phyloP scores from a whole-genome alignment of 1,140 invertebrate species.

The Parasteatoda tepidariorum region DNA sequence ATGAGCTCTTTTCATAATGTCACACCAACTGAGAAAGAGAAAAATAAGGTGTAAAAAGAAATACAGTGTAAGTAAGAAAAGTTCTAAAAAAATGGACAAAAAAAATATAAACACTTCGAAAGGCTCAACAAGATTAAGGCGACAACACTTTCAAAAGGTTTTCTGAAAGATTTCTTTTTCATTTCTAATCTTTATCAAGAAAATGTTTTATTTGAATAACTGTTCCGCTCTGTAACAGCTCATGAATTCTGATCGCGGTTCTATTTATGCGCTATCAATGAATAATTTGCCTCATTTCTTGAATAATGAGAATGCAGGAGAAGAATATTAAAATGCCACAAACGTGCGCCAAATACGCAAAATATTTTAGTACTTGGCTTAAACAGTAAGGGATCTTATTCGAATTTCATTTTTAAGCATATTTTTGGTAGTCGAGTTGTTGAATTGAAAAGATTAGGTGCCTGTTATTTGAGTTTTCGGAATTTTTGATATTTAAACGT shows the following conservation, averaged over 20 bases:
- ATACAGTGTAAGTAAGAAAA: background rate
- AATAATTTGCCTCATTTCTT: conserved; percentile 14
- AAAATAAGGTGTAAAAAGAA: conserved; percentile 21
- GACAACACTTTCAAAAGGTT: conserved; percentile 30
- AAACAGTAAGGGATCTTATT: too few species aligned
- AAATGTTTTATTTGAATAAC: conserved; percentile 38
- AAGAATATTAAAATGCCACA: conserved; percentile 22
- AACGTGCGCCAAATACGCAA: background rate
- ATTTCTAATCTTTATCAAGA: background rate
- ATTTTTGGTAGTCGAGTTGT: background rate
- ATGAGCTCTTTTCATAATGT: background rate
- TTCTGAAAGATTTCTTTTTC: background rate
- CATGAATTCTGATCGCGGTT: conserved; percentile 24
- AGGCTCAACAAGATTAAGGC: conserved; percentile 25
- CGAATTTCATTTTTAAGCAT: too few species aligned
- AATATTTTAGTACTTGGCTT: background rate
- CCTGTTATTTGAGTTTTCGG: too few species aligned
- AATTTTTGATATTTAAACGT: too few species aligned
- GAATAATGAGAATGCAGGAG: conserved; percentile 7
- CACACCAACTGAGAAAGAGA: conserved; percentile 3
- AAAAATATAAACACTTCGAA: conserved; percentile 21
- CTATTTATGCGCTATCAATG: conserved; percentile 29
- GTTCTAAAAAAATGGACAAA: background rate
- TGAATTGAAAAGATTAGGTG: too few species aligned
- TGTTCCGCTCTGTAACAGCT: background rate